Evolutionary conservation across 2,113 vertebrate genomes (phyloP), one percentile per base, ranked within the genome.

Genomic region (Hypanus sabinus): DNA sequence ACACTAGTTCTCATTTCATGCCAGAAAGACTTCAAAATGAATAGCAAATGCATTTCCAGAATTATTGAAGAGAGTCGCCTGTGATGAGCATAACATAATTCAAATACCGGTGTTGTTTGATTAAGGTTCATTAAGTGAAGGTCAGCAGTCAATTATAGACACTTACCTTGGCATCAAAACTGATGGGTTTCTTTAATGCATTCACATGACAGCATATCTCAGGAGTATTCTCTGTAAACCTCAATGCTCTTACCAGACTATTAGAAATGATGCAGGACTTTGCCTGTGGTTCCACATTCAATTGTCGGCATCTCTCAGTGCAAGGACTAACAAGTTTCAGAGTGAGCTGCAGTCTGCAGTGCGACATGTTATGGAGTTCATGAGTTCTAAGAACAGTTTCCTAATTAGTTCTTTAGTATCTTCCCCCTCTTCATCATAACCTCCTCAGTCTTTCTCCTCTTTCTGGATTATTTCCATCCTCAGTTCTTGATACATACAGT

Each of bases 161-260:
- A 10, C 71, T 93, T 93, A 93, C 22, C 33, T 93, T 93, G 90
- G 68, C 90, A 73, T 55, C 36, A 27, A 38, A 73, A 73, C 90
- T 46, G 65, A 93, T 36, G 8, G 33, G 27, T n/a, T 68, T 73
- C 71, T 46, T 93, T 38, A n/a, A 33, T 11, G 68, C 36, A 73
- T 36, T 24, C 90, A 93, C 68, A 38, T 70, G 71, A 27, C 88
- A 71, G 88, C 5, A 12, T 73, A 27, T 46, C 90, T 93, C 20
- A 46, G 3, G 65, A 71, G 62, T 92, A n/a, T 0, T 5, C 70
- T 46, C 68, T 68, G n/a, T 14, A 92, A 92, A 38, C 30, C 6
- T 93, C 33, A 33, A 33, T 73, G 68, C 68, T 93, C 90, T 71
- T 71, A 93, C 10, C 68, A 38, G 10, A 10, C 90, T 93, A 36